phyloP scores from a whole-genome alignment of 2,888 invertebrate genomes.

The Ceramica pisi region DNA sequence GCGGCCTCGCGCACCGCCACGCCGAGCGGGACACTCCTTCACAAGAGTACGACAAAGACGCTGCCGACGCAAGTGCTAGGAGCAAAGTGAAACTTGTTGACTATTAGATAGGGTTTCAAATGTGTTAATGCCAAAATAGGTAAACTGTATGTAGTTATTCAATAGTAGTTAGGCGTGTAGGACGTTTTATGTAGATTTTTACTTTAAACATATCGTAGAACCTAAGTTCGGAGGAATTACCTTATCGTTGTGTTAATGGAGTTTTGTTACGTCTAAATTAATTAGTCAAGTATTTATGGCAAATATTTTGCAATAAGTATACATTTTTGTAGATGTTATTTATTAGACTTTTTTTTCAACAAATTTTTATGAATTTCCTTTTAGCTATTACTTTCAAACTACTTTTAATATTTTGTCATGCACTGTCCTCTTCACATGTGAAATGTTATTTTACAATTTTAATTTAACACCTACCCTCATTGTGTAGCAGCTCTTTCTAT shows the following conservation, averaged over 20 bases:
- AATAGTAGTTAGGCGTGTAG: conserved; percentile 52
- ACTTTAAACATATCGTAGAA: conserved; percentile 59
- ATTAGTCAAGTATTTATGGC: conserved; percentile 26
- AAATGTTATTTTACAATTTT: conserved; percentile 24
- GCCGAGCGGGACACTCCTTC: conserved; percentile 61
- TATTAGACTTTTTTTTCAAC: not conserved
- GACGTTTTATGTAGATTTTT: conserved; percentile 55
- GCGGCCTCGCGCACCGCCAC: conserved; percentile 68
- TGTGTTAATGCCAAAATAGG: conserved; percentile 66
- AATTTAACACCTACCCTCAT: conserved; percentile 29
- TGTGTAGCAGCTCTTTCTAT: conserved; percentile 56
- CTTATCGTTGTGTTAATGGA: conserved; percentile 19
- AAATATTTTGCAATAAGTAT: conserved; percentile 29
- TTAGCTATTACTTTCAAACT: conserved; percentile 1
- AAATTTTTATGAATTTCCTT: not conserved
- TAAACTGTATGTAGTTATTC: conserved; percentile 53
- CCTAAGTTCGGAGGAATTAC: conserved; percentile 41
- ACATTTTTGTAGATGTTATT: conserved; percentile 31
- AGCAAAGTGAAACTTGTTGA: conserved; percentile 86
- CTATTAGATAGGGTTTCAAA: conserved; percentile 75
- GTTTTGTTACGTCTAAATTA: conserved; percentile 28
- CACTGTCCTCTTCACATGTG: conserved; percentile 16
- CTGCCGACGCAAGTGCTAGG: conserved; percentile 63
- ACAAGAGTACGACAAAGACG: conserved; percentile 61
- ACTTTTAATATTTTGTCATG: conserved; percentile 12